Conservation (phyloP, 2,888 invertebrate genomes). For the Chrysomela aeneicollis region DNA sequence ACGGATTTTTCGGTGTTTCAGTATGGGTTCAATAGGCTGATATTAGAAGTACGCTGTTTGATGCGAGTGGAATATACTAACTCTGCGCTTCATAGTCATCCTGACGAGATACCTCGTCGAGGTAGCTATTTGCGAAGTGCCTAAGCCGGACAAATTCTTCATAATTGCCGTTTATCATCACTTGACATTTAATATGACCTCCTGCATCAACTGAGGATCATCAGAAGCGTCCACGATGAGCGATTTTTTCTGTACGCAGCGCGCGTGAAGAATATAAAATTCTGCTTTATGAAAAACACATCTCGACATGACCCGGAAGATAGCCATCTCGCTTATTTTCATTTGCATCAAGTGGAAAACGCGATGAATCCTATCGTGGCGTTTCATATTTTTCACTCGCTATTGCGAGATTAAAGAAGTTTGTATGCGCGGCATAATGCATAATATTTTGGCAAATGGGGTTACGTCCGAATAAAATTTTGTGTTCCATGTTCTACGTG, state of each 20-base stretch:
- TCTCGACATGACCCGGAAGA: background rate
- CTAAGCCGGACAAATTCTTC: background rate
- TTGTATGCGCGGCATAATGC: slow-evolving; percentile 37
- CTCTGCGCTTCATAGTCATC: background rate
- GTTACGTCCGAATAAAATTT: too few species aligned
- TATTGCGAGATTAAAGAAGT: slow-evolving; percentile 39
- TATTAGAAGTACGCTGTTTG: too few species aligned
- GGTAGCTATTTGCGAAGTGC: background rate
- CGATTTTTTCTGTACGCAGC: background rate
- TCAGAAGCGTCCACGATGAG: background rate
- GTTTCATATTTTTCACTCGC: slow-evolving; percentile 38
- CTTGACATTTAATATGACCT: slow-evolving; percentile 3
- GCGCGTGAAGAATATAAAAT: slow-evolving; percentile 1
- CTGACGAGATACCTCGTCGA: background rate
- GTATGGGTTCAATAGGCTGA: too few species aligned
- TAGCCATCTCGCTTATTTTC: slow-evolving; percentile 7
- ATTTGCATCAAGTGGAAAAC: slow-evolving; percentile 23
- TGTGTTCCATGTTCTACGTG: background rate
- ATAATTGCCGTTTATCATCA: slow-evolving; percentile 3
- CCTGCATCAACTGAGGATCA: background rate
- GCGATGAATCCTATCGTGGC: slow-evolving; percentile 34
- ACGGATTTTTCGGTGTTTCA: too few species aligned
- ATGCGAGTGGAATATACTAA: too few species aligned
- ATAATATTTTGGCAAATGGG: background rate
- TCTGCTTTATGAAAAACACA: slow-evolving; percentile 1